A percentile compares a stretch with the other conserved stretches of the same genome.
phyloP scores from a whole-genome alignment of 1,140 invertebrate genomes.

The Medauroidea extradentata region DNA sequence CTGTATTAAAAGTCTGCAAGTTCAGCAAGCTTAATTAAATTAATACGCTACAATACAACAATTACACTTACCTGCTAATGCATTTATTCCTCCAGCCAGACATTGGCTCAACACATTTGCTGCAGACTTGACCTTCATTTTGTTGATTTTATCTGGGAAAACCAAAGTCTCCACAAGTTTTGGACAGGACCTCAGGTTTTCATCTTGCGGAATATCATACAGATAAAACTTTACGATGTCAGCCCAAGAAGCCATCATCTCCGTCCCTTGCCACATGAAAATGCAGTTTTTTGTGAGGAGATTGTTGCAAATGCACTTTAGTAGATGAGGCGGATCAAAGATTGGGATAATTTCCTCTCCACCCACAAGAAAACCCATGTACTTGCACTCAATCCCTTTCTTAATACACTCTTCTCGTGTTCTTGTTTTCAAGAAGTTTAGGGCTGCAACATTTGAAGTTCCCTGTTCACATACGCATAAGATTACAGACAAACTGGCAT shows the following conservation, averaged over 20 bases:
- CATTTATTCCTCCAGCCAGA: not conserved
- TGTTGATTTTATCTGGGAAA: slow-evolving; percentile 10
- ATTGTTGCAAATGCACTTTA: too few species aligned
- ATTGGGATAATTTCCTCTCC: slow-evolving; percentile 13
- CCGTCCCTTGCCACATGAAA: not conserved
- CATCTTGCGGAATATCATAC: not conserved
- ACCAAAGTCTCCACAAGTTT: slow-evolving; percentile 17
- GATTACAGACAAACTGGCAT: slow-evolving; percentile 5
- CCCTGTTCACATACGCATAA: slow-evolving; percentile 12
- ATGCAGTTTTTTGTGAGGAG: not conserved
- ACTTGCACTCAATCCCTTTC: not conserved
- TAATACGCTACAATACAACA: too few species aligned
- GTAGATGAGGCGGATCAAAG: too few species aligned
- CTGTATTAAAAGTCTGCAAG: too few species aligned
- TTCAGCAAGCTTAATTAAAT: too few species aligned
- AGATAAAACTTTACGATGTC: slow-evolving; percentile 7
- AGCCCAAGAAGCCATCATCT: slow-evolving; percentile 3
- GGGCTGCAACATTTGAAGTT: slow-evolving; percentile 9
- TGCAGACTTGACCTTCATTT: slow-evolving; percentile 18
- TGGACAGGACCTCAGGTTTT: slow-evolving; percentile 10
- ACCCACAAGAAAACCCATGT: slow-evolving; percentile 14
- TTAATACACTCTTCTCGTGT: slow-evolving; percentile 11
- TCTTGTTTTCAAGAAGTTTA: slow-evolving; percentile 5
- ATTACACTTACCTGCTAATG: not conserved
- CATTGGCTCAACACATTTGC: slow-evolving; percentile 9